phyloP scores from a whole-genome alignment of 1,140 invertebrate species.

The Battus philenor region DNA sequence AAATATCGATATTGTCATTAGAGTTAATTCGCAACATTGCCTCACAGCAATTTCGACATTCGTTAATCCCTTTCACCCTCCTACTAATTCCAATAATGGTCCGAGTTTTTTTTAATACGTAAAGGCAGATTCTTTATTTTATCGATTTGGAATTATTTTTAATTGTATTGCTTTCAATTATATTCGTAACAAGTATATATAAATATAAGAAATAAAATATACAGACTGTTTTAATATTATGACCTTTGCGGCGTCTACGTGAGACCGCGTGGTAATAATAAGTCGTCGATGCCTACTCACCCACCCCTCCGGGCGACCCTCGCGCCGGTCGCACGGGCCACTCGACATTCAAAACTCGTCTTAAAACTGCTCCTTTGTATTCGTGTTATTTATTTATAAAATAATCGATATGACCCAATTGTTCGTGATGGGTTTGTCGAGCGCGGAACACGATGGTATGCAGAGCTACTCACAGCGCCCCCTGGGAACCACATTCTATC shows the following conservation, averaged over 20 bases:
- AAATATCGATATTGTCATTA: slow-evolving; percentile 42
- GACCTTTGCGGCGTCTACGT: slow-evolving; percentile 39
- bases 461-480: no score
- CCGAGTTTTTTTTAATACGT: slow-evolving; percentile 33
- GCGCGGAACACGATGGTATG: no score
- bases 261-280: slow-evolving; percentile 55
- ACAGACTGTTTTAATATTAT: slow-evolving; percentile 32
- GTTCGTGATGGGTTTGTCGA: no score
- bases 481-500: no score
- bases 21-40: slow-evolving; percentile 54
- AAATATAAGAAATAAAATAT: slow-evolving; percentile 22
- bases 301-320: slow-evolving; percentile 26
- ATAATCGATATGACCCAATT: slow-evolving; percentile 1
- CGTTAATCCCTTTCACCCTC: slow-evolving; percentile 29
- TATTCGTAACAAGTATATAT: background rate
- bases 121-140: no score
- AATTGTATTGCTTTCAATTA: no score
- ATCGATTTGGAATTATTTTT: no score
- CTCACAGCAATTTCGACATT: slow-evolving; percentile 41
- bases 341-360: slow-evolving; percentile 41
- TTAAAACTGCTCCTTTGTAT: slow-evolving; percentile 42
- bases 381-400: background rate
- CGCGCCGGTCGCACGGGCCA: slow-evolving; percentile 40
- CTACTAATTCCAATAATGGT: slow-evolving; percentile 55
- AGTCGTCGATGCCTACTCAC: slow-evolving; percentile 48